Conservation (phyloP, 2,797 vertebrate species). For the Labroides dimidiatus region DNA sequence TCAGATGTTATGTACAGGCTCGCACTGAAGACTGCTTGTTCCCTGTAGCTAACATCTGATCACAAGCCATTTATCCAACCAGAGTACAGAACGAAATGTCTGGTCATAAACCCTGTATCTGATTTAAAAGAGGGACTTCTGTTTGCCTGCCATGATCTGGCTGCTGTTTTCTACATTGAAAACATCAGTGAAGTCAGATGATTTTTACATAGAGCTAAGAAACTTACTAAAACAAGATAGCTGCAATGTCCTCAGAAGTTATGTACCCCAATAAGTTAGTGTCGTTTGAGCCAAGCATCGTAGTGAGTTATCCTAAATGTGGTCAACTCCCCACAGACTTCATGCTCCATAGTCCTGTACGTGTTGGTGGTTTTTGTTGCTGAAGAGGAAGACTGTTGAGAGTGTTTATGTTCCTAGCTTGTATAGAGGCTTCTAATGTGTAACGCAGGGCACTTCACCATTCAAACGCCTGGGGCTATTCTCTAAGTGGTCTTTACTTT, state of each 20-base stretch:
- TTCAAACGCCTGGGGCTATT: conserved; percentile 83
- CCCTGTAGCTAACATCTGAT: conserved; percentile 62
- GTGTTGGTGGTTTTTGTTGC: conserved; percentile 56
- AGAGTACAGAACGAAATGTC: conserved; percentile 65
- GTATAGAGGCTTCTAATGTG: conserved; percentile 77
- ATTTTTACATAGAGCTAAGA: neutral
- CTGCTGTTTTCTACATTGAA: conserved; percentile 25
- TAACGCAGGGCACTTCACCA: conserved; percentile 78
- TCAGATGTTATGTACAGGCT: conserved; percentile 54
- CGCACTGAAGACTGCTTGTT: conserved; percentile 61
- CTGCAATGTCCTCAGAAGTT: conserved; percentile 1
- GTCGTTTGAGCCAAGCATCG: conserved; percentile 44
- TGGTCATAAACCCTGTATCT: conserved; percentile 70
- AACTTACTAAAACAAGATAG: neutral
- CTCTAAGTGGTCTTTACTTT: conserved; percentile 89
- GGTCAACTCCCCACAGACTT: conserved; percentile 57
- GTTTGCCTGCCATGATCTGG: conserved; percentile 50
- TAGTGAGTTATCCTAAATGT: conserved; percentile 62
- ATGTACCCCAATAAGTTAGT: conserved; percentile 32
- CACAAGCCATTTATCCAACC: conserved; percentile 65
- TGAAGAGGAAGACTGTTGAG: conserved; percentile 70
- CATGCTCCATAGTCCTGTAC: conserved; percentile 57
- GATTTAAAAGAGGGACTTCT: conserved; percentile 45
- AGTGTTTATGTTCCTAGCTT: conserved; percentile 79
- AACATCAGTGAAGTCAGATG: conserved; percentile 9